Evolutionary conservation across 1,140 invertebrate species (phyloP).

Genomic region (Papilio xuthus): DNA sequence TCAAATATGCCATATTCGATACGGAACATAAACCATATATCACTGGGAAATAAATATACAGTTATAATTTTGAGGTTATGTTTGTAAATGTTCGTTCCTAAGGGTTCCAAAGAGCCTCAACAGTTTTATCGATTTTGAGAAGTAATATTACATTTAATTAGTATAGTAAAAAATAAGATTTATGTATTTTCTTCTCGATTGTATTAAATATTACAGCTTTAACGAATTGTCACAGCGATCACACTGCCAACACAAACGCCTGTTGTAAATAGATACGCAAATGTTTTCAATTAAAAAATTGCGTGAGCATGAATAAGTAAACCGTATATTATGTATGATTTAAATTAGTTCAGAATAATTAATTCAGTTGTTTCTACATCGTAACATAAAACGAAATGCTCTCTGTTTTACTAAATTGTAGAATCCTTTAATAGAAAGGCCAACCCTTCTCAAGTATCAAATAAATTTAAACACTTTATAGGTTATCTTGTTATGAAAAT

Average conservation of each 20-base stretch:
- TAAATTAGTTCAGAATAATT: neutral
- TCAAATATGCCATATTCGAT: slow-evolving; percentile 8
- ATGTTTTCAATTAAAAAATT: slow-evolving; percentile 18
- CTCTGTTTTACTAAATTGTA: neutral
- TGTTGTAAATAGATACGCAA: neutral
- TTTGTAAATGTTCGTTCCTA: too few species aligned
- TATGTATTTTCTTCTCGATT: neutral
- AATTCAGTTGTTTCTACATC: neutral
- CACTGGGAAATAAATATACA: too few species aligned
- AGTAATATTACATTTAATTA: too few species aligned
- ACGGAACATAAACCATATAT: neutral
- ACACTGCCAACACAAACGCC: neutral
- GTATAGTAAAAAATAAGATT: too few species aligned
- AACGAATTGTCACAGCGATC: neutral
- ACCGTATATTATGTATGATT: neutral
- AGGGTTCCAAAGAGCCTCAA: neutral
- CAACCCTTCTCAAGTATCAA: slow-evolving; percentile 11
- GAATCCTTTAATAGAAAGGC: neutral
- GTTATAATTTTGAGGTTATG: too few species aligned
- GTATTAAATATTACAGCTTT: neutral
- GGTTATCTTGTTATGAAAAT: slow-evolving; percentile 15
- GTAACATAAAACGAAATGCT: neutral
- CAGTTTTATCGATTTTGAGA: neutral
- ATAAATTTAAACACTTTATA: slow-evolving; percentile 33
- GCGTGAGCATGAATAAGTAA: neutral